Evolutionary conservation across 2,888 invertebrate genomes (phyloP).

Genomic region (Brenthis ino): DNA sequence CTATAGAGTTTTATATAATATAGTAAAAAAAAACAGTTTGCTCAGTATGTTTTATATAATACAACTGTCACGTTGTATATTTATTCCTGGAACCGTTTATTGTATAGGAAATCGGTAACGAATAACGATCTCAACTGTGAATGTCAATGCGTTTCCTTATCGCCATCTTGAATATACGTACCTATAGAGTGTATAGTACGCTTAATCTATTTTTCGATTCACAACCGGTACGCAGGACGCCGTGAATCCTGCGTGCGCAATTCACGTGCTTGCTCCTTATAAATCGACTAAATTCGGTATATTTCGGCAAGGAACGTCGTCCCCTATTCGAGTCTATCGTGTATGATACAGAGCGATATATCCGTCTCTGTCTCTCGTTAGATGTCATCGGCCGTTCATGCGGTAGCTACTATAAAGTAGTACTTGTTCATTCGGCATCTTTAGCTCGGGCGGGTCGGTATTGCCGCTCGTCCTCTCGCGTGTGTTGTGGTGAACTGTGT

Average conservation of each 20-base stretch:
- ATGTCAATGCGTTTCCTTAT: slow-evolving; percentile 35
- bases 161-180: slow-evolving; percentile 38
- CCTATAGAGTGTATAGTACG: slow-evolving; percentile 27
- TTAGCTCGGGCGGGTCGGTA: slow-evolving; percentile 69
- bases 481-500: slow-evolving; percentile 72
- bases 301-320: slow-evolving; percentile 45
- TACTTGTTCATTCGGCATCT: slow-evolving; percentile 72
- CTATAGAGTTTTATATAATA: neutral
- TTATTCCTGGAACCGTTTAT: slow-evolving; percentile 16
- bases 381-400: slow-evolving; percentile 73
- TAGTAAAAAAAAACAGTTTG: neutral
- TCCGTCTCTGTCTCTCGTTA: slow-evolving; percentile 52
- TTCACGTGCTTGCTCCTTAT: slow-evolving; percentile 51
- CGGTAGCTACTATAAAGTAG: slow-evolving; percentile 49
- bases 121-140: slow-evolving; percentile 29
- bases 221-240: slow-evolving; percentile 39
- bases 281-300: slow-evolving; percentile 52
- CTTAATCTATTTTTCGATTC: slow-evolving; percentile 35
- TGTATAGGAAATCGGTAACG: slow-evolving; percentile 27
- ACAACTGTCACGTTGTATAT: slow-evolving; percentile 7
- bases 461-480: slow-evolving; percentile 70
- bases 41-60: neutral
- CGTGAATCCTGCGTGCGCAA: slow-evolving; percentile 70
- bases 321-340: slow-evolving; percentile 39
- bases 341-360: slow-evolving; percentile 47